These are phyloP conservation scores for Leptobrachium ailaonicum DNA, from an alignment of 2,113 vertebrate species.

Conservation along the genomic window DNA sequence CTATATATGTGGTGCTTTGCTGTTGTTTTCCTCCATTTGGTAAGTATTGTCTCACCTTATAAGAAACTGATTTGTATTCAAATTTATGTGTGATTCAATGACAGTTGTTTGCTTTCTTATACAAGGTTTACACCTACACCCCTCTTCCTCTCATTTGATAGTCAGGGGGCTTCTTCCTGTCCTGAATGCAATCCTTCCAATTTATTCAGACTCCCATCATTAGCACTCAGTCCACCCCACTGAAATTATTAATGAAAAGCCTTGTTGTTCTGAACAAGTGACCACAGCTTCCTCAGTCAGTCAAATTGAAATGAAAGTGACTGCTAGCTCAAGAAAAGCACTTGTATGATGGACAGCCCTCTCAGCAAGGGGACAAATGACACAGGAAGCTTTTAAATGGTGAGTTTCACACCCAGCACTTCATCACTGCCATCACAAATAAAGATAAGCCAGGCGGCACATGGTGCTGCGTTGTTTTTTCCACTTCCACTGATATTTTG, in stretches of 20 bases:
- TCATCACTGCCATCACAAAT: not conserved
- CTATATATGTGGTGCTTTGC: conserved; percentile 52
- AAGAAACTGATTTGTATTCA: conserved; percentile 66
- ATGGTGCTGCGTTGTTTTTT: not conserved
- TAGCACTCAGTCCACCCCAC: conserved; percentile 74
- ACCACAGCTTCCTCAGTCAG: conserved; percentile 76
- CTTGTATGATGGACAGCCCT: conserved; percentile 75
- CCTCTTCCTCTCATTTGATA: conserved; percentile 64
- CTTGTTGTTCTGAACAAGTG: conserved; percentile 87
- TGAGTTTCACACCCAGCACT: conserved; percentile 42
- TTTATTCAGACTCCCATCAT: conserved; percentile 79
- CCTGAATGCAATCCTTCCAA: conserved; percentile 70
- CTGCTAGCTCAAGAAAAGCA: conserved; percentile 68
- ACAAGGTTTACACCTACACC: conserved; percentile 67
- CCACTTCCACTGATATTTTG: not conserved
- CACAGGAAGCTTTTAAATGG: conserved; percentile 75
- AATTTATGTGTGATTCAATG: conserved; percentile 61
- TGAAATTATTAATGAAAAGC: conserved; percentile 86
- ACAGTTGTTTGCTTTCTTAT: conserved; percentile 63
- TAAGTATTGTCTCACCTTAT: conserved; percentile 60
- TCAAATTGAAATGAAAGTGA: conserved; percentile 81
- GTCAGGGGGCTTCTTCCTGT: conserved; percentile 72
- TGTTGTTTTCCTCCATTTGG: conserved; percentile 60
- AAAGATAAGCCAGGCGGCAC: conserved; percentile 37
- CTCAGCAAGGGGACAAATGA: conserved; percentile 72